A percentile compares a stretch with the other conserved stretches of the same genome.
Conservation (phyloP, 1,140 invertebrate species). For the Dysdera silvatica region DNA sequence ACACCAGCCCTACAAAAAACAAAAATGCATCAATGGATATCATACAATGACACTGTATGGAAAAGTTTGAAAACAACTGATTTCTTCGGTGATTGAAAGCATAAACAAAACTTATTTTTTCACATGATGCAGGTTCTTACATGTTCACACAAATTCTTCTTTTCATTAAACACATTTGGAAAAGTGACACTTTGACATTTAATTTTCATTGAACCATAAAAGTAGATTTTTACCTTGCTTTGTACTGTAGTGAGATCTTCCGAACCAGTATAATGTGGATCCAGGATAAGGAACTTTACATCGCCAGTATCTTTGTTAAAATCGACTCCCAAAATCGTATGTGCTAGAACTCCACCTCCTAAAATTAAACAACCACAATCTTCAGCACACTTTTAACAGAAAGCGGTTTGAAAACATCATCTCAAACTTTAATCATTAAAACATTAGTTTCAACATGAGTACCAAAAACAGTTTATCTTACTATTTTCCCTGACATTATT, state of each 20-base stretch:
- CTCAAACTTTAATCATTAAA: conserved; percentile 96
- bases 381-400: no score
- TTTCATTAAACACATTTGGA: background rate
- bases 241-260: conserved; percentile 50
- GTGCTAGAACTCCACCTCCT: conserved; percentile 94
- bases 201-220: background rate
- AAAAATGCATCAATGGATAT: no score
- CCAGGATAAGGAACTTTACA: conserved; percentile 83
- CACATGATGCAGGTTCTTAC: no score
- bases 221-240: conserved; percentile 44
- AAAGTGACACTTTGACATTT: background rate
- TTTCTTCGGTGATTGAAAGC: no score
- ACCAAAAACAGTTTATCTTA: no score
- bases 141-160: no score
- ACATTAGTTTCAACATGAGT: conserved; percentile 90
- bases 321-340: conserved; percentile 92
- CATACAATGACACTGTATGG: no score
- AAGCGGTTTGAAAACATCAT: conserved; percentile 32
- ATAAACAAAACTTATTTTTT: no score
- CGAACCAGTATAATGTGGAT: conserved; percentile 91
- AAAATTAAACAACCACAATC: no score
- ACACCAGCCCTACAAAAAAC: conserved; percentile 72
- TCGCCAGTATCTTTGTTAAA: conserved; percentile 68
- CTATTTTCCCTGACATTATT: no score
- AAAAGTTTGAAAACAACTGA: no score